These are phyloP conservation scores for Brachypalpus laphriformis DNA, from an alignment of 2,888 invertebrate species.

Conservation along the genomic window DNA sequence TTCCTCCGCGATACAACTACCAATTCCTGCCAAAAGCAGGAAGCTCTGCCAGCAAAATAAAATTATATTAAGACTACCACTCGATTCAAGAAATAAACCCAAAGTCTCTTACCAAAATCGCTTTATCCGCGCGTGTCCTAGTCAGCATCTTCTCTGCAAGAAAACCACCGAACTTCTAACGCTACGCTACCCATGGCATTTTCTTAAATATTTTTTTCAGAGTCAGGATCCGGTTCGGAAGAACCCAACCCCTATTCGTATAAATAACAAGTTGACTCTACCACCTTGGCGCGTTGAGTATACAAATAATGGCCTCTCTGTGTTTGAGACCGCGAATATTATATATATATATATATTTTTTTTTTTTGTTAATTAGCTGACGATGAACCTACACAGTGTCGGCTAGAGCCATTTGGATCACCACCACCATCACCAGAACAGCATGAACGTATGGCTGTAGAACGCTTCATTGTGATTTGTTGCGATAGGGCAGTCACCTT, in stretches of 20 bases:
- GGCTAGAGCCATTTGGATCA: constrained; percentile 41
- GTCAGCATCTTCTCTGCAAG: constrained; percentile 62
- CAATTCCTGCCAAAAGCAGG: constrained; percentile 44
- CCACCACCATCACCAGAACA: background rate
- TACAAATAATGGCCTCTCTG: constrained; percentile 5
- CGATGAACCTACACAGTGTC: background rate
- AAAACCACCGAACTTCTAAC: constrained; percentile 68
- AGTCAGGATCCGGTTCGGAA: constrained; percentile 68
- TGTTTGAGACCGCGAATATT: constrained; percentile 37
- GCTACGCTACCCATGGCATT: constrained; percentile 55
- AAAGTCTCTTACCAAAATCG: constrained; percentile 60
- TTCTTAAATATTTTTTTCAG: constrained; percentile 60
- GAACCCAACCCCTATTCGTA: constrained; percentile 61
- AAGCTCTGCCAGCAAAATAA: no score
- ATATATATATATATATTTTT: constrained; percentile 43
- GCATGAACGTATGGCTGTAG: background rate
- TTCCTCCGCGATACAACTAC: constrained; percentile 20
- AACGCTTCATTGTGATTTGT: constrained; percentile 23
- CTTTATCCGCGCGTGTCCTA: constrained; percentile 46
- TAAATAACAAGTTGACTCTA: constrained; percentile 49
- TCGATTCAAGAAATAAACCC: background rate
- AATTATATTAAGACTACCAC: background rate
- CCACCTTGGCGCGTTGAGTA: constrained; percentile 30
- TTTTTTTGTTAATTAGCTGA: constrained; percentile 41
- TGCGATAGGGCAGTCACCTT: constrained; percentile 69